phyloP scores from a whole-genome alignment of 2,888 invertebrate genomes.

The Venusia cambrica region DNA sequence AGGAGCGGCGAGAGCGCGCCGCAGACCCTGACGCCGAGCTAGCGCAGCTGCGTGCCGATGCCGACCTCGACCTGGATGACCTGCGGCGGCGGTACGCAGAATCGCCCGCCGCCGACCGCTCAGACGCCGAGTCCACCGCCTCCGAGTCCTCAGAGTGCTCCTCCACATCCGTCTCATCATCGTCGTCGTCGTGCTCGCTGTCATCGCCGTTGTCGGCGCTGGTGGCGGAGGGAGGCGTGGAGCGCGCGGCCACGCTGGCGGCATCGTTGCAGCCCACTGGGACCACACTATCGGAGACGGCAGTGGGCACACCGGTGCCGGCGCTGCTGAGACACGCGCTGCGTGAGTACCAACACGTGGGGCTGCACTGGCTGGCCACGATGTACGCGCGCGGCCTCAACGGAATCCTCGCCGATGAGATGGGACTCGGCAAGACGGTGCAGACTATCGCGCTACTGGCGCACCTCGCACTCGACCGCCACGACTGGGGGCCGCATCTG shows the following conservation, averaged over 20 bases:
- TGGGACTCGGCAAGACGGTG: constrained; percentile 98
- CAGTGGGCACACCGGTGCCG: constrained; percentile 95
- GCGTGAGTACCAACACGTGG: constrained; percentile 98
- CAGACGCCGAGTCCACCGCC: constrained; percentile 25
- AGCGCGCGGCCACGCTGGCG: constrained; percentile 95
- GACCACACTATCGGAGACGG: constrained; percentile 96
- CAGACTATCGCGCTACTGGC: constrained; percentile 97
- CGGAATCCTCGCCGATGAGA: constrained; percentile 97
- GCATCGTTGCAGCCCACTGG: constrained; percentile 99
- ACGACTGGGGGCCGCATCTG: constrained; percentile 98
- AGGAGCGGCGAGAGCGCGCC: constrained; percentile 84
- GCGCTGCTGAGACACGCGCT: constrained; percentile 93
- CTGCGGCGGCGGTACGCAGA: constrained; percentile 86
- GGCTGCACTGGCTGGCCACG: constrained; percentile 97
- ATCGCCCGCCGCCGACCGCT: constrained; percentile 20
- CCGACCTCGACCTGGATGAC: constrained; percentile 91
- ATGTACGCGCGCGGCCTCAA: constrained; percentile 97
- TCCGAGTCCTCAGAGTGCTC: constrained; percentile 20
- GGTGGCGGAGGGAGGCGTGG: constrained; percentile 71
- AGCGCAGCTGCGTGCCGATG: constrained; percentile 88
- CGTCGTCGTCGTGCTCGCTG: constrained; percentile 29
- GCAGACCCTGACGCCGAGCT: constrained; percentile 83
- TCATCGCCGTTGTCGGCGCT: constrained; percentile 34
- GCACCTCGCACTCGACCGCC: constrained; percentile 94
- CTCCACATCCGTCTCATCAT: constrained; percentile 32